Conservation (phyloP, 2,113 vertebrate genomes). For the Rhinichthys klamathensis region DNA sequence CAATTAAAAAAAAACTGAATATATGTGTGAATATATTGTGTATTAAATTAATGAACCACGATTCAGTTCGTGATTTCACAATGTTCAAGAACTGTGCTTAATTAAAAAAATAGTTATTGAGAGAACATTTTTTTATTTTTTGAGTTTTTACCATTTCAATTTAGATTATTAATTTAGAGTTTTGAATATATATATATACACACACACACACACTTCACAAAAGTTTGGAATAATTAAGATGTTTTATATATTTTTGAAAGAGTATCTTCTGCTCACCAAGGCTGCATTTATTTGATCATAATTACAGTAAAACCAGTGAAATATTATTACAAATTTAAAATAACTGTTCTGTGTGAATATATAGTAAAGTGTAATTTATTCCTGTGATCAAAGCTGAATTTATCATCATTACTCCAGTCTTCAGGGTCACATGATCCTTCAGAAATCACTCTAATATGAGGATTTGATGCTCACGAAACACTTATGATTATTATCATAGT, state of each 20-base stretch:
- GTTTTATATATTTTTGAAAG: not conserved
- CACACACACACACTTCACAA: no score
- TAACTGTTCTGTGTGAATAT: not conserved
- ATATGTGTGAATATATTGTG: not conserved
- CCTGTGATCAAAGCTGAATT: not conserved
- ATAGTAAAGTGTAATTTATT: not conserved
- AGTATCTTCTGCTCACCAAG: not conserved
- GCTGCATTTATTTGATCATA: not conserved
- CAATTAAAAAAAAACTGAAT: no score
- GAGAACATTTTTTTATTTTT: no score
- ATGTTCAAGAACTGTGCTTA: not conserved
- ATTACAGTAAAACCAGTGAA: not conserved
- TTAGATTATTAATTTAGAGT: no score
- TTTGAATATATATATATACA: no score
- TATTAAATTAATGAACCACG: not conserved
- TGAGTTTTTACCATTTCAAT: not conserved
- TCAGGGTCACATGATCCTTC: not conserved
- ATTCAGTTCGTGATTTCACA: not conserved
- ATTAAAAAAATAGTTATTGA: no score
- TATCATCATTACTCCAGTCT: not conserved
- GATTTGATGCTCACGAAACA: not conserved
- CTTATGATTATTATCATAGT: not conserved
- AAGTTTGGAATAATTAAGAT: no score
- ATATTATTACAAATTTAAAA: not conserved
- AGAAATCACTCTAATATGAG: not conserved